These are phyloP conservation scores for Alfaro cultratus DNA, from an alignment of 2,797 vertebrate genomes.

Conservation along the genomic window DNA sequence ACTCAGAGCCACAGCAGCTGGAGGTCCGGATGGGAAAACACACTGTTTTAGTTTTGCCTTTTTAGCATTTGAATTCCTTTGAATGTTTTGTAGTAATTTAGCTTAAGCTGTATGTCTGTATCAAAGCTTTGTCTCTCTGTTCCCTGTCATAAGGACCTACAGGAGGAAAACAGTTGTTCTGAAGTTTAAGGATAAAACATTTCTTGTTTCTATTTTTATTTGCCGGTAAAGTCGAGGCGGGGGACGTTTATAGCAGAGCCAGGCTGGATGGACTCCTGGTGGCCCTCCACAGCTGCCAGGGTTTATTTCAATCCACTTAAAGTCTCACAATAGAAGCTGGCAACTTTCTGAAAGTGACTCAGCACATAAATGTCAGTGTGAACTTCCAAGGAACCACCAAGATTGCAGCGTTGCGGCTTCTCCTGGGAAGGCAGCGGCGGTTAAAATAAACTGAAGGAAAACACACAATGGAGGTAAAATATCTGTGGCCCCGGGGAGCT, in stretches of 20 bases:
- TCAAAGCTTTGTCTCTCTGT: not conserved
- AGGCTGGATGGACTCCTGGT: slow-evolving; percentile 29
- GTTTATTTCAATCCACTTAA: slow-evolving; percentile 26
- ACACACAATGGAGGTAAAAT: slow-evolving; percentile 44
- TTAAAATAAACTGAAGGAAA: slow-evolving; percentile 66
- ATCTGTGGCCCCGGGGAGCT: slow-evolving; percentile 23
- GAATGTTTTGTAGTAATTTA: not conserved
- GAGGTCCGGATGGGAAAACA: no score
- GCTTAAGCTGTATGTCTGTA: not conserved
- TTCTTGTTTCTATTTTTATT: not conserved
- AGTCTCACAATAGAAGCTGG: slow-evolving; percentile 41
- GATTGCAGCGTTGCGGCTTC: slow-evolving; percentile 56
- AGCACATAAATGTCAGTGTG: slow-evolving; percentile 41
- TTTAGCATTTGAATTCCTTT: not conserved
- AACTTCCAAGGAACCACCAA: slow-evolving; percentile 47
- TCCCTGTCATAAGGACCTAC: not conserved
- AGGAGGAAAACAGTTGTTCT: not conserved
- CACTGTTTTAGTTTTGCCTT: not conserved
- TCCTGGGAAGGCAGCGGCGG: slow-evolving; percentile 43
- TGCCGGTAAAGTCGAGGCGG: slow-evolving; percentile 6
- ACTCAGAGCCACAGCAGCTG: no score
- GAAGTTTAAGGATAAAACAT: not conserved
- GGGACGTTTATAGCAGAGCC: not conserved
- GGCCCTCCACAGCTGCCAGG: slow-evolving; percentile 25
- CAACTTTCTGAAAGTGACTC: slow-evolving; percentile 38